Conservation (phyloP, 2,888 invertebrate species). For the Ochropleura plecta region DNA sequence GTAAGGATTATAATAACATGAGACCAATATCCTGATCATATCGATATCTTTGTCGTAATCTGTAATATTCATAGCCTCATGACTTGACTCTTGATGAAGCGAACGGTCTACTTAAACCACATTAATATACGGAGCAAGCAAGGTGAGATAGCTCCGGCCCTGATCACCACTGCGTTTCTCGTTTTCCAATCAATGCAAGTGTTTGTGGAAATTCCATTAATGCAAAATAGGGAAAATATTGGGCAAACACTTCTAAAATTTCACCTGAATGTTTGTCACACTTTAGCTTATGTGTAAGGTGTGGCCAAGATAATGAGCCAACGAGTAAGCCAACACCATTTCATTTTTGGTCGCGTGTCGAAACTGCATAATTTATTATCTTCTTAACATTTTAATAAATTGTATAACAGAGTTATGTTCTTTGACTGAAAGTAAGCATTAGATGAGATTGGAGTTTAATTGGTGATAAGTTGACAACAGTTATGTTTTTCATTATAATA, state of each 20-base stretch:
- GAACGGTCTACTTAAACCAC: constrained; percentile 14
- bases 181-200: constrained; percentile 24
- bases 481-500: neutral
- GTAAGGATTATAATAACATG: no score
- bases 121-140: constrained; percentile 34
- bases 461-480: neutral
- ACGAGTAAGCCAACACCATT: constrained; percentile 37
- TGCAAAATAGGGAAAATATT: constrained; percentile 54
- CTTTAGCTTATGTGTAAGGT: constrained; percentile 16
- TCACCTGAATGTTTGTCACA: constrained; percentile 52
- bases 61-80: constrained; percentile 12
- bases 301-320: constrained; percentile 55
- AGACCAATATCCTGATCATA: neutral
- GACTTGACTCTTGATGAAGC: neutral
- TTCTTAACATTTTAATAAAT: constrained; percentile 36
- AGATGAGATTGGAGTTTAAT: neutral
- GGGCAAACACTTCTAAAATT: constrained; percentile 48
- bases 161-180: constrained; percentile 27
- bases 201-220: constrained; percentile 21
- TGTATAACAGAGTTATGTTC: constrained; percentile 16
- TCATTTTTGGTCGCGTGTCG: constrained; percentile 36
- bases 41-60: neutral
- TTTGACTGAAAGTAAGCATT: neutral
- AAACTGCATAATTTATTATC: constrained; percentile 49
- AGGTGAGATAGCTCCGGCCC: constrained; percentile 20